Base-by-base conservation (phyloP, 2,888 invertebrate genomes). In the Polydrusus cervinus region DNA sequence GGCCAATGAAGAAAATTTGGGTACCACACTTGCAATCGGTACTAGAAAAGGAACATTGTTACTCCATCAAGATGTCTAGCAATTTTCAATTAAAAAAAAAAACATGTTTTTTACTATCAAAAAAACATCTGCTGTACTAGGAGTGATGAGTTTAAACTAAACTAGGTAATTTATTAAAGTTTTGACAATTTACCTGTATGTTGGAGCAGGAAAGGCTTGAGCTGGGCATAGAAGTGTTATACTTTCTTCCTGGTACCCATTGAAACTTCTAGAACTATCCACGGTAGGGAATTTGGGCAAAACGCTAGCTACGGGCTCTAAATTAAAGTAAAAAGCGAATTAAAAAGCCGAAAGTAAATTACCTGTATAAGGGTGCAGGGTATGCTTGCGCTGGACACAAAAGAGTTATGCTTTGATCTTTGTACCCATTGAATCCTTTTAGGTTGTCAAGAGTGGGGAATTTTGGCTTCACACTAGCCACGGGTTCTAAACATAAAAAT, bases 381-480 rank as follows among this genome's bases (percentile, higher is more conserved):
- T 89, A 91, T 78, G 90, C 90, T 85, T 91, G 91, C 55, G 90
- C 91, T 78, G 90, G 91, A 84, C 91, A 91, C 84, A 90, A 88
- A 74, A 89, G 83, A 43, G 88, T 88, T 71, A 88, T 83, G 76
- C 85, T 86, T 71, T 76, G 76, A 43, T 68, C 76, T 66, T 80
- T 74, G 51, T 66, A 86, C 83, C 90, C 89, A 85, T 89, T 90
- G 87, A 91, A 91, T 80, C 91, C 90, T 88, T 91, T 91, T 85
- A 81, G 79, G 80, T 87, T 87, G 78, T 89, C 89, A 3, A 87
- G 85, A 49, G 87, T 87, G 9, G 86, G 87, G 49, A 92, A 89
- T 86, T 91, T 91, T 11, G 91, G 92, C 77, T 89, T 87, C 62
- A 90, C 90, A 80, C 90, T 89, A 74, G 90, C 91, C 81, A 91